Conservation (phyloP, 2,113 vertebrate genomes). For the Passer domesticus region DNA sequence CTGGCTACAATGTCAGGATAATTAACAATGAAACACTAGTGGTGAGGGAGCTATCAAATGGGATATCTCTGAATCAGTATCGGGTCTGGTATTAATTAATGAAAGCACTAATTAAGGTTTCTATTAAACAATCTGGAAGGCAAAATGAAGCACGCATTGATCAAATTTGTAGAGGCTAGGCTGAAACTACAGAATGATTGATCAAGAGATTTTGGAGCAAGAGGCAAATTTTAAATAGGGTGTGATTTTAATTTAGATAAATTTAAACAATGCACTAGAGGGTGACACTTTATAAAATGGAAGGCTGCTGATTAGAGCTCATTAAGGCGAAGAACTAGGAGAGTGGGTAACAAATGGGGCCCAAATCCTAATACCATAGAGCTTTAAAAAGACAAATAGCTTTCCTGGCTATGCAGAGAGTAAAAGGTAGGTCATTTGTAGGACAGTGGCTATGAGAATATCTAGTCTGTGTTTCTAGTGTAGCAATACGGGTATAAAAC, state of each 20-base stretch:
- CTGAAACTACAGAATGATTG: slow-evolving; percentile 22
- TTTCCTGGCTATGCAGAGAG: background rate
- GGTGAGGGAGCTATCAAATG: background rate
- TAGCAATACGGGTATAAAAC: background rate
- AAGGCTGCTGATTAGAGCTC: background rate
- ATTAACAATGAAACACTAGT: slow-evolving; percentile 8
- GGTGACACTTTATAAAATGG: background rate
- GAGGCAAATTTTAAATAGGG: slow-evolving; percentile 41
- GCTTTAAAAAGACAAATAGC: background rate
- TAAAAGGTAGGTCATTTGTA: background rate
- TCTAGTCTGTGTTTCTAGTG: background rate
- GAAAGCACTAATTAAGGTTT: slow-evolving; percentile 51
- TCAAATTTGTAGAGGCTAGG: background rate
- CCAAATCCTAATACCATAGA: background rate
- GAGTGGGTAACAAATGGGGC: background rate
- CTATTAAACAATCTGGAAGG: slow-evolving; percentile 26
- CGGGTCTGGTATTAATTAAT: slow-evolving; percentile 26
- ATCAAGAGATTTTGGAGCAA: slow-evolving; percentile 22
- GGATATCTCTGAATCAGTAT: slow-evolving; percentile 9
- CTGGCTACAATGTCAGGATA: background rate
- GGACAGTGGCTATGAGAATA: background rate
- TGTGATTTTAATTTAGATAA: slow-evolving; percentile 71
- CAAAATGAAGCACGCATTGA: background rate
- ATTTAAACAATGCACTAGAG: slow-evolving; percentile 12
- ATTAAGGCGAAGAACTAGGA: background rate